Evolutionary conservation across 2,888 invertebrate species (phyloP).

Genomic region (Tenthredo scrophulariae): DNA sequence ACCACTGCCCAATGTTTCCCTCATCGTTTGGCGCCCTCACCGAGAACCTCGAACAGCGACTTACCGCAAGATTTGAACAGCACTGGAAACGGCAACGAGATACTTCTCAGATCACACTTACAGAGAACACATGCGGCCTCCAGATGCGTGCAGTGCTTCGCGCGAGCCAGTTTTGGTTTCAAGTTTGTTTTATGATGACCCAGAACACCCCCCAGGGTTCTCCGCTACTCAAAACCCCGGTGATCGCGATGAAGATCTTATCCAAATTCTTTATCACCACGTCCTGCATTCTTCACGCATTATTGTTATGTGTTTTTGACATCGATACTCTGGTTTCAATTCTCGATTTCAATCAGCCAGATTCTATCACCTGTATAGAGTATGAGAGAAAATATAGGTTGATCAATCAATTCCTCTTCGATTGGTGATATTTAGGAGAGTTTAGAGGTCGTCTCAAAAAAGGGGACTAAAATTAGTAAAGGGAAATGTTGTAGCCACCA

Average conservation of each 20-base stretch:
- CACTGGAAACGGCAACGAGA: slow-evolving; percentile 9
- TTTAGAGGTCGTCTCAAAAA: not conserved
- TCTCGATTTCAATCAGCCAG: not conserved
- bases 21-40: slow-evolving; percentile 47
- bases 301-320: not conserved
- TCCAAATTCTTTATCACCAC: not conserved
- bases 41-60: slow-evolving; percentile 13
- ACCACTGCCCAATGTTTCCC: slow-evolving; percentile 31
- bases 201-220: not conserved
- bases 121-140: slow-evolving; percentile 28
- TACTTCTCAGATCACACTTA: not conserved
- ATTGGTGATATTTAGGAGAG: not conserved
- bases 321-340: not conserved
- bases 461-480: not conserved
- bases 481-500: not conserved
- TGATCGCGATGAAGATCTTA: not conserved
- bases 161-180: slow-evolving; percentile 44
- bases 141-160: slow-evolving; percentile 33
- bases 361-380: not conserved
- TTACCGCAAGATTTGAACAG: not conserved
- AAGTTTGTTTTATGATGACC: not conserved
- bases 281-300: not conserved
- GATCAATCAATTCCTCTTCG: not conserved
- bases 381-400: not conserved
- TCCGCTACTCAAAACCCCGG: not conserved